Percentiles rank a stretch among this genome's conserved stretches.
phyloP scores from a whole-genome alignment of 1,140 invertebrate species.

The Pinna nobilis region DNA sequence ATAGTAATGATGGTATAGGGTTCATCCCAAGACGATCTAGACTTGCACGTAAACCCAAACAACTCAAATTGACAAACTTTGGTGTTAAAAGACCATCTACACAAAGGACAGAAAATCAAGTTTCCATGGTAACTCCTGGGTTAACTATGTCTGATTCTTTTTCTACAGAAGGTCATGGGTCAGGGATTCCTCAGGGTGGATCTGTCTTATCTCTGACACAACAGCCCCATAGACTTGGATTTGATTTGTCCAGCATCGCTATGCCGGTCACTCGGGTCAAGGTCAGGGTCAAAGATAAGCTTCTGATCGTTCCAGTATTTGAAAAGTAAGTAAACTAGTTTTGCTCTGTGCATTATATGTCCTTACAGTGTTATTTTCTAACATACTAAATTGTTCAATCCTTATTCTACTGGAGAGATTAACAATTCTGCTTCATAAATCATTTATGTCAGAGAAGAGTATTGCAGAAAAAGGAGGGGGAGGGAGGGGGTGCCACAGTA shows the following conservation, averaged over 20 bases:
- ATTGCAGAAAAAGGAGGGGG: too few relatives aligned
- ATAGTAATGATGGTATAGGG: not conserved
- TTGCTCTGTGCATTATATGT: too few relatives aligned
- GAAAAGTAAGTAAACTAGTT: constrained; percentile 39
- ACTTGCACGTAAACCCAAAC: constrained; percentile 21
- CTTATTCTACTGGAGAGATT: too few relatives aligned
- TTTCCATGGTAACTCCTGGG: not conserved
- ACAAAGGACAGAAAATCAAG: not conserved
- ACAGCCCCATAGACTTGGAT: not conserved
- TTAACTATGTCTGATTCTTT: not conserved
- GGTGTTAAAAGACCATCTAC: constrained; percentile 9
- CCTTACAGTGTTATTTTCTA: too few relatives aligned
- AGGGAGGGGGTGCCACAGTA: too few relatives aligned
- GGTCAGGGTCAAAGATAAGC: constrained; percentile 53
- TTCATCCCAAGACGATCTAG: not conserved
- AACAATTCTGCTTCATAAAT: too few relatives aligned
- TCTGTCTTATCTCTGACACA: not conserved
- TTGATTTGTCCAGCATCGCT: not conserved
- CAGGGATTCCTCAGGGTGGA: not conserved
- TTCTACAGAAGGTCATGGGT: not conserved
- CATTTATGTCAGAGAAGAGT: too few relatives aligned
- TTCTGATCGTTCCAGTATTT: constrained; percentile 55
- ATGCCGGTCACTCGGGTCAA: constrained; percentile 45
- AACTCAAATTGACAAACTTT: constrained; percentile 42
- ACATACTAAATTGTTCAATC: too few relatives aligned